phyloP scores from a whole-genome alignment of 2,888 invertebrate species.

The Ectemnius cavifrons region DNA sequence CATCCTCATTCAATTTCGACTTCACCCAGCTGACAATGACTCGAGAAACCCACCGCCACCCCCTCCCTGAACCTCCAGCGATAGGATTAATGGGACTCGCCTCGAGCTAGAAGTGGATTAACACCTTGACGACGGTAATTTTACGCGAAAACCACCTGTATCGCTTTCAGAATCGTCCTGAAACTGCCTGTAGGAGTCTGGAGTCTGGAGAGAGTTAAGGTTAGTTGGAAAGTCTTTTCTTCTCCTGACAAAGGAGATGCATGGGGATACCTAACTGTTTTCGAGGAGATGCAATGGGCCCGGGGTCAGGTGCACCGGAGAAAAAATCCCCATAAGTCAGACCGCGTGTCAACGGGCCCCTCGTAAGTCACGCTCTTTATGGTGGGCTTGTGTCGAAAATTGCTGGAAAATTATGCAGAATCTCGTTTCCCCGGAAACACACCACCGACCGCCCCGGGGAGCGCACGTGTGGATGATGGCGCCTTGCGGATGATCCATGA shows the following conservation, averaged over 20 bases:
- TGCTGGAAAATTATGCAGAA: constrained; percentile 70
- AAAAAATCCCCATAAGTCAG: constrained; percentile 48
- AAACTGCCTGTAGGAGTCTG: not conserved
- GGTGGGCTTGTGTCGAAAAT: constrained; percentile 58
- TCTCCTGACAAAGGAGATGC: constrained; percentile 23
- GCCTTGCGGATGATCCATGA: too few species aligned
- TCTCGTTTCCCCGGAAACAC: constrained; percentile 28
- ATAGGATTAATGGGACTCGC: too few species aligned
- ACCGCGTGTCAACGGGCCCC: constrained; percentile 37
- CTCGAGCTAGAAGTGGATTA: too few species aligned
- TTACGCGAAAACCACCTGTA: not conserved
- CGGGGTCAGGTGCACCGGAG: constrained; percentile 45
- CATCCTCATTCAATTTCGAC: not conserved
- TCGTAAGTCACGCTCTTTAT: constrained; percentile 67
- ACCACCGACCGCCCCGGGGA: constrained; percentile 19
- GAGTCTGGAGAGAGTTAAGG: not conserved
- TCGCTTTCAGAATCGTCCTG: not conserved
- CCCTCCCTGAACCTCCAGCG: not conserved
- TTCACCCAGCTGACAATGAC: not conserved
- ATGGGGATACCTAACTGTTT: constrained; percentile 48
- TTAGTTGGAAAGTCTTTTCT: constrained; percentile 14
- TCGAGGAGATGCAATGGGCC: constrained; percentile 35
- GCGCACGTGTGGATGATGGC: constrained; percentile 21
- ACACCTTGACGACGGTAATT: too few species aligned
- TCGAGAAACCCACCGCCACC: not conserved